These are phyloP conservation scores for Ichneumoninae sp. DNA, from an alignment of 2,888 invertebrate species.

Conservation along the genomic window DNA sequence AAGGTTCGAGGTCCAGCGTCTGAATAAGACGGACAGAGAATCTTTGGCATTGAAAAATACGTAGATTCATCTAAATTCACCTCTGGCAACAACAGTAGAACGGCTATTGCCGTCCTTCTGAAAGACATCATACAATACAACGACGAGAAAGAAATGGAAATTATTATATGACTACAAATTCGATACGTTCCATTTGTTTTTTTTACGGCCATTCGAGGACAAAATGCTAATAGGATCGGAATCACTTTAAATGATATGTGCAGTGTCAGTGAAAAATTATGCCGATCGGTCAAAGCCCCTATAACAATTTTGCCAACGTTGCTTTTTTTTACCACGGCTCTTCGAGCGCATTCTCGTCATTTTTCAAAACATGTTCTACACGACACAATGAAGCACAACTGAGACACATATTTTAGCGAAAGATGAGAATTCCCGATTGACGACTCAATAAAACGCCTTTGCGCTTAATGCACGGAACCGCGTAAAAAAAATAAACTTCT, in stretches of 20 bases:
- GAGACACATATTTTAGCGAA: neutral
- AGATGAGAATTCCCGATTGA: conserved; percentile 2
- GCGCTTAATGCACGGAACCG: neutral
- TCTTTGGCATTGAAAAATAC: neutral
- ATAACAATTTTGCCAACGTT: neutral
- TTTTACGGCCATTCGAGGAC: neutral
- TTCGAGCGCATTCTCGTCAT: neutral
- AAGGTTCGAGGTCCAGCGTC: neutral
- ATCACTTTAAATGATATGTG: conserved; percentile 8
- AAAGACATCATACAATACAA: neutral
- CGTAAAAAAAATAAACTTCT: neutral
- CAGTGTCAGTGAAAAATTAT: conserved; percentile 9
- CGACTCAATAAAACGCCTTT: neutral
- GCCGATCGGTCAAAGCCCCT: conserved; percentile 14
- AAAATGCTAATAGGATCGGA: neutral
- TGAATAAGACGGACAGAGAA: neutral
- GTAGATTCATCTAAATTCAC: neutral
- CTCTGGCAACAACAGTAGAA: neutral
- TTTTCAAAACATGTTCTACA: conserved; percentile 5
- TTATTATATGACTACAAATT: neutral
- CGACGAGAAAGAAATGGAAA: neutral
- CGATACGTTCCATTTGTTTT: conserved; percentile 4
- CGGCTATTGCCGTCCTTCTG: neutral
- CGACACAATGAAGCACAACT: neutral
- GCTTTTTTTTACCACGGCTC: neutral